These are phyloP conservation scores for Pangasianodon gigas DNA, from an alignment of 2,113 vertebrate genomes.

Conservation along the genomic window DNA sequence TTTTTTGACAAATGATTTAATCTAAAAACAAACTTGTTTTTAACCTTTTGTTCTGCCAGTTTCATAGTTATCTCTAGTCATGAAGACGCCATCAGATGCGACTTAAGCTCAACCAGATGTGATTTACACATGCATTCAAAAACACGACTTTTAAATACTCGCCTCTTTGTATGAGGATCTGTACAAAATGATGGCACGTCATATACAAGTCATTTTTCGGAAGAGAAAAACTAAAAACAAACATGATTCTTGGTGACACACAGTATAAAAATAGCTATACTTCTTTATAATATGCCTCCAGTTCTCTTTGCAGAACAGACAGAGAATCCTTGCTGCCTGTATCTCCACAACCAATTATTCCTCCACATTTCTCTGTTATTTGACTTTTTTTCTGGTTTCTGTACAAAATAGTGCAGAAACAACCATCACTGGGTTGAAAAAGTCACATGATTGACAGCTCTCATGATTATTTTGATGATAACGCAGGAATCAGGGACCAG, in stretches of 20 bases:
- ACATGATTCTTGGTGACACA: neutral
- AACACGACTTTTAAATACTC: neutral
- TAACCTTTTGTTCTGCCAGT: neutral
- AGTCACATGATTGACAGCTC: neutral
- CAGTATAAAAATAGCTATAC: neutral
- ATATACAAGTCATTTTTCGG: no score
- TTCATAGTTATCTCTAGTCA: neutral
- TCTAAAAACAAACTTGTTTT: neutral
- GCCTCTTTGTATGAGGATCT: neutral
- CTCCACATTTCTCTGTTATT: neutral
- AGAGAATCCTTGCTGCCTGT: neutral
- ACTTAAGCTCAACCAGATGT: neutral
- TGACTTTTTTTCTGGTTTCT: neutral
- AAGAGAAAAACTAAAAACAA: neutral
- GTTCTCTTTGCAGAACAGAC: neutral
- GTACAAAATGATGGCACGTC: neutral
- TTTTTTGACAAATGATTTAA: neutral
- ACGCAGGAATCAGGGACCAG: neutral
- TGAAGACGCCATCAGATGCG: neutral
- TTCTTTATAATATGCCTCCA: neutral
- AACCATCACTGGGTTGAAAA: neutral
- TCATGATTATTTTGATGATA: neutral
- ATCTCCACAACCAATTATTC: neutral
- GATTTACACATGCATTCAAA: neutral
- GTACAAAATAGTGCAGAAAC: neutral